These are phyloP conservation scores for Natator depressus DNA, from an alignment of 2,113 vertebrate species.

Conservation along the genomic window DNA sequence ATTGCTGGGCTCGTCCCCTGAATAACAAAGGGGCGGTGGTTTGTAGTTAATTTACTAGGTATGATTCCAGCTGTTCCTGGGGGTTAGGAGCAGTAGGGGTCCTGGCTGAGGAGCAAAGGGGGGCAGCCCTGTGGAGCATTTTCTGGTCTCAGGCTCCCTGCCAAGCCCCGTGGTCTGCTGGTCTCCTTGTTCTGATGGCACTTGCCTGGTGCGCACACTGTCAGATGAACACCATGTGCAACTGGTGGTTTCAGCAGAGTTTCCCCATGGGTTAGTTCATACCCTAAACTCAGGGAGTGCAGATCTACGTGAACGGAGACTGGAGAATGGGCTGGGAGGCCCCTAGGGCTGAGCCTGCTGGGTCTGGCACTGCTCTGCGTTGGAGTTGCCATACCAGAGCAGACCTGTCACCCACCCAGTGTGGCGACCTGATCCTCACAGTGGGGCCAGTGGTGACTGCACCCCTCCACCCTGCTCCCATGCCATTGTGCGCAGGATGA, in stretches of 20 bases:
- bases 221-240: not conserved
- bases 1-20: not conserved
- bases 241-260: not conserved
- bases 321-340: not conserved
- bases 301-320: not conserved
- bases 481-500: not conserved
- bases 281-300: not conserved
- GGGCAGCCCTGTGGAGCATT: not conserved
- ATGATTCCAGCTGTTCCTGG: not conserved
- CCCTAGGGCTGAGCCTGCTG: not conserved
- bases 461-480: not conserved
- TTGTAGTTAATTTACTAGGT: not conserved
- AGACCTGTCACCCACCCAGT: not conserved
- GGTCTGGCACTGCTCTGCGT: not conserved
- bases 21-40: not conserved
- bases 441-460: not conserved
- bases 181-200: not conserved
- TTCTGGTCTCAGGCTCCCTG: not conserved
- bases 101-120: not conserved
- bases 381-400: not conserved
- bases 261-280: not conserved
- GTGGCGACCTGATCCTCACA: not conserved
- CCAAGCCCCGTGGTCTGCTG: not conserved
- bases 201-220: not conserved
- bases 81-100: not conserved